Evolutionary conservation across 2,113 vertebrate genomes (phyloP).

Genomic region (Empidonax traillii): DNA sequence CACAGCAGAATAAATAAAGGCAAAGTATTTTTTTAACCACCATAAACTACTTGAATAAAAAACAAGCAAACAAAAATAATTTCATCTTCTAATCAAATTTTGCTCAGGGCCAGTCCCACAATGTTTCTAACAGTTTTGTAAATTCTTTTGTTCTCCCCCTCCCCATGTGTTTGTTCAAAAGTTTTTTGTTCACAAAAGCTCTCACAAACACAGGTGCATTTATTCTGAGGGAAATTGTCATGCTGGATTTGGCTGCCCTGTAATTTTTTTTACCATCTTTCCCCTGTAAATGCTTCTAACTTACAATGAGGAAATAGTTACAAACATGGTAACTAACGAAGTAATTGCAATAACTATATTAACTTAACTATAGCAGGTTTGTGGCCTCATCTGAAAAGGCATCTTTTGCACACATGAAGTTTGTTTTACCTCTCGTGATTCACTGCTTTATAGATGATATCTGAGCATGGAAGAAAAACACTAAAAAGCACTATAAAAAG

Average conservation of each 20-base stretch:
- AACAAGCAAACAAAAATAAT: neutral
- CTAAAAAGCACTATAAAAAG: neutral
- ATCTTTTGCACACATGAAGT: accelerated
- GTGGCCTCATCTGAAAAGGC: neutral
- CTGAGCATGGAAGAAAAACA: neutral
- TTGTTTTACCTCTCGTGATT: neutral
- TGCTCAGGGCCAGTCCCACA: neutral
- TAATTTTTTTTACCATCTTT: neutral
- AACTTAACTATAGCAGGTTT: accelerated
- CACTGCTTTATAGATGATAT: neutral
- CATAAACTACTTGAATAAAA: neutral
- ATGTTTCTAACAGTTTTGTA: neutral
- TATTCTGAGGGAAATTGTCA: neutral
- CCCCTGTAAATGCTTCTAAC: neutral
- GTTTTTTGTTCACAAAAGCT: neutral
- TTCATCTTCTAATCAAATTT: neutral
- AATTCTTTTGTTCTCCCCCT: neutral
- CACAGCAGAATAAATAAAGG: neutral
- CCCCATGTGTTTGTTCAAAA: neutral
- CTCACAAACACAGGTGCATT: neutral
- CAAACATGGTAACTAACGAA: neutral
- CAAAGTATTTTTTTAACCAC: neutral
- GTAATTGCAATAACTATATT: neutral
- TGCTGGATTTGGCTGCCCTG: neutral
- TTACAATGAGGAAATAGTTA: neutral